Base-by-base conservation (phyloP, 2,888 invertebrate genomes). In the Dromius quadrimaculatus region DNA sequence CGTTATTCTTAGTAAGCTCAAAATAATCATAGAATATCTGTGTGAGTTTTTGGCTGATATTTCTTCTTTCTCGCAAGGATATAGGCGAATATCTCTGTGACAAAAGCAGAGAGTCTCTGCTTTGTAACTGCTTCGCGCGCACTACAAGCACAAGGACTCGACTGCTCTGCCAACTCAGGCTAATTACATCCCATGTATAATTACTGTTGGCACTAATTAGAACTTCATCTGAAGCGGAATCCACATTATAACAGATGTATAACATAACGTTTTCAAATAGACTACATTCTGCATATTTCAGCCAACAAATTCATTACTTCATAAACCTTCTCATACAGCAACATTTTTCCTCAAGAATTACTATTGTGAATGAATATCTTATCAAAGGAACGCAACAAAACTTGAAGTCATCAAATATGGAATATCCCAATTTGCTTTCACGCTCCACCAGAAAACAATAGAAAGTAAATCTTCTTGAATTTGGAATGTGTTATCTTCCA, bases 191-290 rank as follows among this genome's bases (percentile, higher is more conserved):
- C 50, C 72, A 72, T 73, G 75, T 73, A 74, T 76, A 76, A 77
- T 74, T 76, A 75, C 75, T 72, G 73, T 75, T 73, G 71, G 74
- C 74, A 75, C 74, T 76, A 77, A 77, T 76, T 76, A 76, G 75
- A 73, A 73, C 74, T 75, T 72, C 73, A 76, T 75, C 76, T 74
- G 75, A 74, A 74, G 73, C 73, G 75, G 74, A 74, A 76, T 75
- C 75, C 73, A 74, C 72, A 73, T 74, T 74, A 76, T 74, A 72
- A 73, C 74, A 74, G 75, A 74, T 73, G 74, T 70, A 70, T 70
- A 69, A 59, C 61, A 62, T 62, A 70, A 70, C 70, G 62, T 70
- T 70, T 70, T 70, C 28, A 70, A 62, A 70, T 70, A 62, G 36
- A 62, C 70, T 70, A 38, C 50, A 62, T 6, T 20, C 11, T 20